Evolutionary conservation across 2,797 vertebrate genomes (phyloP).

Genomic region (Hippocampus kuda): DNA sequence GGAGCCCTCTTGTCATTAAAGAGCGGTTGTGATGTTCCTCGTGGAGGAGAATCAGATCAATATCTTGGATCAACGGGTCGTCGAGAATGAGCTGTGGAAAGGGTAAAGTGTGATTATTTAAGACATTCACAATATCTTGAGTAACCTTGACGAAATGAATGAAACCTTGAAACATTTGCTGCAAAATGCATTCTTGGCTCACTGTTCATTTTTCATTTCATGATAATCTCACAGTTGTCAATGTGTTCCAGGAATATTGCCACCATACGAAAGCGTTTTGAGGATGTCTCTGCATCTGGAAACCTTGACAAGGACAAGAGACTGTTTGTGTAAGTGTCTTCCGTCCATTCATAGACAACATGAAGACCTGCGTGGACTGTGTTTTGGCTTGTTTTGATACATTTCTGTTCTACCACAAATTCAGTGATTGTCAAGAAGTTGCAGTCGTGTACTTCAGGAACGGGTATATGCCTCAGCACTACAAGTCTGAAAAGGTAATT

Average conservation of each 20-base stretch:
- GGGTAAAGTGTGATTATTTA: slow-evolving; percentile 56
- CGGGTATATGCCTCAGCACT: slow-evolving; percentile 85
- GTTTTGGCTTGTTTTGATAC: neutral
- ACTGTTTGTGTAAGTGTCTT: slow-evolving; percentile 77
- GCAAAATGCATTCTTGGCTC: neutral
- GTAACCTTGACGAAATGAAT: neutral
- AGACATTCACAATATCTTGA: neutral
- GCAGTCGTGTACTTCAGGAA: slow-evolving; percentile 91
- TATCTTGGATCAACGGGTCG: slow-evolving; percentile 84
- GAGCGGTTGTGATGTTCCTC: slow-evolving; percentile 84
- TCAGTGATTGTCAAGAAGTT: slow-evolving; percentile 79
- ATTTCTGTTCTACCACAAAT: neutral
- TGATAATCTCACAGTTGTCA: neutral
- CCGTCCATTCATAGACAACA: neutral
- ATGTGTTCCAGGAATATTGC: slow-evolving; percentile 72
- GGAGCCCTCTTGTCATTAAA: slow-evolving; percentile 43
- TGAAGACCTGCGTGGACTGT: neutral
- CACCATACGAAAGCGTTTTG: slow-evolving; percentile 71
- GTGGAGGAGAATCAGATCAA: slow-evolving; percentile 79
- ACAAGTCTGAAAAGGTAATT: slow-evolving; percentile 72
- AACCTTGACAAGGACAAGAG: slow-evolving; percentile 71
- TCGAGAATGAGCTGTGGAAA: slow-evolving; percentile 84
- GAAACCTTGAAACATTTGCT: neutral
- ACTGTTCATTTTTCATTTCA: neutral
- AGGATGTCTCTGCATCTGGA: slow-evolving; percentile 71